Conservation (phyloP, 2,797 vertebrate genomes). For the Avahi laniger region DNA sequence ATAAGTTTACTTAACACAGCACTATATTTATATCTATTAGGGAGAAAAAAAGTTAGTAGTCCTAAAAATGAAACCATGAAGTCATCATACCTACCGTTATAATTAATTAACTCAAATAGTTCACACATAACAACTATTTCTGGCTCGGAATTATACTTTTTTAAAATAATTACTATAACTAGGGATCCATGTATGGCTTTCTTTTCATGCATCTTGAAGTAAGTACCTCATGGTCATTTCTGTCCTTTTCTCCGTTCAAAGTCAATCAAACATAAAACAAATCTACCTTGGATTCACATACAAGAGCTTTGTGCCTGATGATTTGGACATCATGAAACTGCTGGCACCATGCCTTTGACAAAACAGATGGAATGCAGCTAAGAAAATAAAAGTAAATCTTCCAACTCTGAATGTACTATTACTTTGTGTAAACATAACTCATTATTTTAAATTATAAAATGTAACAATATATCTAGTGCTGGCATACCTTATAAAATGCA, state of each 20-base stretch:
- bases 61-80: background rate
- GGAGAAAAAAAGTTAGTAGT: background rate
- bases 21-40: background rate
- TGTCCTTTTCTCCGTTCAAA: slow-evolving; percentile 2
- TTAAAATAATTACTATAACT: background rate
- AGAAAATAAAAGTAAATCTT: slow-evolving; percentile 56
- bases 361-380: slow-evolving; percentile 49
- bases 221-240: background rate
- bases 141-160: background rate
- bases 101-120: slow-evolving; percentile 31
- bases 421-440: slow-evolving; percentile 59
- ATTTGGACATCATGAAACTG: slow-evolving; percentile 13
- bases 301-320: background rate
- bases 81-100: background rate
- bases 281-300: background rate
- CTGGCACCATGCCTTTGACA: background rate
- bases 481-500: background rate
- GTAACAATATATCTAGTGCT: background rate
- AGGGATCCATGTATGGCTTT: background rate
- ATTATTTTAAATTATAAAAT: slow-evolving; percentile 52
- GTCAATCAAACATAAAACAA: slow-evolving; percentile 67
- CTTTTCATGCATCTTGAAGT: background rate
- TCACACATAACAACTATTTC: slow-evolving; percentile 5
- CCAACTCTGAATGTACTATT: slow-evolving; percentile 31
- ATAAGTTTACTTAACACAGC: background rate